Evolutionary conservation across 2,113 vertebrate species (phyloP), one percentile per base, ranked within the genome.

Genomic region (Piaya cayana): DNA sequence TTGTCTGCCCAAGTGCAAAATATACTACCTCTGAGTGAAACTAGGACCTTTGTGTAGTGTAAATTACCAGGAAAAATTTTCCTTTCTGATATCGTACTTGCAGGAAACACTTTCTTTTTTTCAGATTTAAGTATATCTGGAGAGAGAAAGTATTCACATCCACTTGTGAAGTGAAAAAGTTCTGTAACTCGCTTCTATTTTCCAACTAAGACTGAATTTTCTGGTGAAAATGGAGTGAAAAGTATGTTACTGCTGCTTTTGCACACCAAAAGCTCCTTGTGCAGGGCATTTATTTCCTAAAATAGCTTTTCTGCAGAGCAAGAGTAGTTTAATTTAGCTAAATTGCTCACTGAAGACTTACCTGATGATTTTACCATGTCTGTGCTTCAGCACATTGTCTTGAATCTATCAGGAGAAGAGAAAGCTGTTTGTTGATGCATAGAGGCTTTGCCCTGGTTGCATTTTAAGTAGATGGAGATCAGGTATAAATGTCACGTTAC

Each of bases 391-490:
- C n/a, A 7, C 3, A 0, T 71, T 62, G 37, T 75, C 67, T 52
- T n/a, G n/a, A 43, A 67, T 81, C 90, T 92, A 63, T 83, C 65
- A 21, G 43, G 15, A 60, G 65, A 69, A 68, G 59, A 42, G 37
- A 23, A 23, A 81, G 34, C n/a, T 80, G 43, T 30, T 55, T 56
- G 26, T 50, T 90, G 88, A 34, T 55, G 63, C 56, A 42, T 49
- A 25, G 64, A 64, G 65, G 62, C 60, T 82, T 78, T 94, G 88
- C 47, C 82, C 95, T 92, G 93, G 78, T 96, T 95, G 30, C 94
- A 96, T 96, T 83, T 87, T 94, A 93, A 95, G 69, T 74, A 95
- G 90, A 67, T 94, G 87, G 88, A 82, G 87, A 93, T 81, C 39
- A 70, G 64, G 67, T 86, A 34, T 88, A 87, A 82, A 81, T 85